A percentile compares a stretch with the other conserved stretches of the same genome.
These are phyloP conservation scores for Stichopus horrens DNA, from an alignment of 53 echinoderm and acorn worm genomes.

Conservation along the genomic window DNA sequence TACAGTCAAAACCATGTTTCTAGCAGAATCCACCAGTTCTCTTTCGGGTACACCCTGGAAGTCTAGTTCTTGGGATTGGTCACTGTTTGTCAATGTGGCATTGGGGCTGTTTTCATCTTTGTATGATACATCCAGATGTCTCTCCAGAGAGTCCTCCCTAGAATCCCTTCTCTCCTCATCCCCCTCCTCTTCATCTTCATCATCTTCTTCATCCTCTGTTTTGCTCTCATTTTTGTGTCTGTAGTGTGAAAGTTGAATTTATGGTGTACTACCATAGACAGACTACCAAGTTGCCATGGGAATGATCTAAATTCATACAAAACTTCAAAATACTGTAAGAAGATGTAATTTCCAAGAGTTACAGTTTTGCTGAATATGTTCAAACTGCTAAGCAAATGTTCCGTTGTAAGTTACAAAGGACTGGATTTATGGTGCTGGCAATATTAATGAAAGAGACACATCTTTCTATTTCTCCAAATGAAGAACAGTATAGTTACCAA, in stretches of 20 bases:
- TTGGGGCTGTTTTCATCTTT: constrained; percentile 72
- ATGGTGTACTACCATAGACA: too few species aligned
- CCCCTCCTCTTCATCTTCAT: constrained; percentile 33
- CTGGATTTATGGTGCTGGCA: too few species aligned
- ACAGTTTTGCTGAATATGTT: too few species aligned
- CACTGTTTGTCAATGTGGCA: constrained; percentile 63
- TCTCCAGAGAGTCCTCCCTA: constrained; percentile 67
- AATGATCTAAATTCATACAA: too few species aligned
- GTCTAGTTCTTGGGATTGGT: constrained; percentile 43
- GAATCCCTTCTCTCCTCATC: constrained; percentile 52
- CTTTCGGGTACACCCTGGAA: constrained; percentile 49
- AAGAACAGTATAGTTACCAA: not conserved
- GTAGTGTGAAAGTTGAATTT: not conserved
- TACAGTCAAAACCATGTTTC: constrained; percentile 77
- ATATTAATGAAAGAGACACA: too few species aligned
- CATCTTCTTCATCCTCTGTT: constrained; percentile 2
- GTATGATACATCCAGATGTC: constrained; percentile 65
- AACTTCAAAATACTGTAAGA: too few species aligned
- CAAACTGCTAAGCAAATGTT: too few species aligned
- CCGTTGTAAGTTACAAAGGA: too few species aligned
- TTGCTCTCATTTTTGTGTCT: constrained; percentile 21
- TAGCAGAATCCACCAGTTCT: constrained; percentile 61
- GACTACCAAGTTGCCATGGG: too few species aligned
- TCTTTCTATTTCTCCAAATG: too few species aligned
- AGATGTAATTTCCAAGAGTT: too few species aligned